These are phyloP conservation scores for Dolomedes plantarius DNA, from an alignment of 2,888 invertebrate species.

Conservation along the genomic window DNA sequence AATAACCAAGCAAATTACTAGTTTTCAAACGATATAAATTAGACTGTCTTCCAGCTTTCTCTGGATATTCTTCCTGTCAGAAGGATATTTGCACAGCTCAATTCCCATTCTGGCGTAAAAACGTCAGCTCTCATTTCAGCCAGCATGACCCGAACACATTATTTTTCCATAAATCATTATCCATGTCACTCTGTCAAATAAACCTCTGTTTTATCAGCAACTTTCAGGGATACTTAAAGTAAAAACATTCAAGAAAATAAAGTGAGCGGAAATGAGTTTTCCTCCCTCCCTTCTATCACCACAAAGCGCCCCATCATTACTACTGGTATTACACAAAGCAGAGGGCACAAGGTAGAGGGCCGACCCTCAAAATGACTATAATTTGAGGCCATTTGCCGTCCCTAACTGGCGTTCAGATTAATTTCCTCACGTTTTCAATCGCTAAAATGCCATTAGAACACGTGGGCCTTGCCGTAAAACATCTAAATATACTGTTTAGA, in stretches of 20 bases:
- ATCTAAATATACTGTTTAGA: no score
- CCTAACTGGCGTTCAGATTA: slow-evolving; percentile 33
- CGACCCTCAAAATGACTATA: slow-evolving; percentile 52
- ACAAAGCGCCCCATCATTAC: slow-evolving; percentile 28
- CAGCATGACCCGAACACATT: neutral
- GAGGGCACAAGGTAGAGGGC: slow-evolving; percentile 12
- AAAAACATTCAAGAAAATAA: neutral
- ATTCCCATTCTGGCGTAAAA: no score
- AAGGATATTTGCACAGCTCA: no score
- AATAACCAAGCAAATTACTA: no score
- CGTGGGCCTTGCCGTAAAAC: neutral
- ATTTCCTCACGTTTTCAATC: slow-evolving; percentile 40
- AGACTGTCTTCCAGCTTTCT: no score
- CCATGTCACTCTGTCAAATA: neutral
- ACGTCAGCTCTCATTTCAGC: neutral
- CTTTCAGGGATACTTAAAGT: neutral
- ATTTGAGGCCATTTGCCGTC: slow-evolving; percentile 49
- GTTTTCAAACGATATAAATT: no score
- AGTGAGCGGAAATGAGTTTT: neutral
- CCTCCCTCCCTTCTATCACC: neutral
- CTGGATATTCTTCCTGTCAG: no score
- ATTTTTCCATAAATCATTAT: neutral
- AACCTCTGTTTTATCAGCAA: neutral
- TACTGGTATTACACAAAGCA: slow-evolving; percentile 47
- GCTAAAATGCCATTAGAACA: slow-evolving; percentile 15